These are phyloP conservation scores for Netelia fuscicornis DNA, from an alignment of 2,888 invertebrate species.

Conservation along the genomic window DNA sequence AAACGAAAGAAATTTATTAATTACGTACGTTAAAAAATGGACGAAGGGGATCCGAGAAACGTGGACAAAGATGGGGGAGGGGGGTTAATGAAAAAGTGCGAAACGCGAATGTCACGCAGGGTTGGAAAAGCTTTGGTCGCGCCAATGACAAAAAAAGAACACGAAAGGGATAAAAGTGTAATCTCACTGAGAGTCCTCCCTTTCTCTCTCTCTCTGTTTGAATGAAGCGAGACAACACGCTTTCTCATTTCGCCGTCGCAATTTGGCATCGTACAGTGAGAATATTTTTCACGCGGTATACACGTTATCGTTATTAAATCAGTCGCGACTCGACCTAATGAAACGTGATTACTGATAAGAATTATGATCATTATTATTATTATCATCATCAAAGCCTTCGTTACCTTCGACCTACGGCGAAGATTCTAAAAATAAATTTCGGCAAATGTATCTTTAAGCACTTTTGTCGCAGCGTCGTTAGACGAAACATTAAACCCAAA, in stretches of 20 bases:
- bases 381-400: too few relatives aligned
- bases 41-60: not conserved
- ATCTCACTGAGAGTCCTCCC: conserved; percentile 9
- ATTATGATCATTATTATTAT: not conserved
- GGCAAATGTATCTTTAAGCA: too few relatives aligned
- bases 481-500: too few relatives aligned
- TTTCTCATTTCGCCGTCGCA: not conserved
- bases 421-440: too few relatives aligned
- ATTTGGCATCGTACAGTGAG: not conserved
- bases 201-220: not conserved
- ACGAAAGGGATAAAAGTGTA: not conserved
- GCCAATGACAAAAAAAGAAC: not conserved
- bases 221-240: not conserved
- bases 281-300: not conserved
- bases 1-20: conserved; percentile 49
- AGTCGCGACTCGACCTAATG: not conserved
- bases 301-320: not conserved
- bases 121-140: not conserved
- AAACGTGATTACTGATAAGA: not conserved
- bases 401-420: too few relatives aligned
- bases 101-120: not conserved
- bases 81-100: not conserved
- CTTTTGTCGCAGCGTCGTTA: too few relatives aligned
- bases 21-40: not conserved
- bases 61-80: not conserved